Base-by-base conservation (phyloP, 1,140 invertebrate genomes). In the Parapsyche elsis region DNA sequence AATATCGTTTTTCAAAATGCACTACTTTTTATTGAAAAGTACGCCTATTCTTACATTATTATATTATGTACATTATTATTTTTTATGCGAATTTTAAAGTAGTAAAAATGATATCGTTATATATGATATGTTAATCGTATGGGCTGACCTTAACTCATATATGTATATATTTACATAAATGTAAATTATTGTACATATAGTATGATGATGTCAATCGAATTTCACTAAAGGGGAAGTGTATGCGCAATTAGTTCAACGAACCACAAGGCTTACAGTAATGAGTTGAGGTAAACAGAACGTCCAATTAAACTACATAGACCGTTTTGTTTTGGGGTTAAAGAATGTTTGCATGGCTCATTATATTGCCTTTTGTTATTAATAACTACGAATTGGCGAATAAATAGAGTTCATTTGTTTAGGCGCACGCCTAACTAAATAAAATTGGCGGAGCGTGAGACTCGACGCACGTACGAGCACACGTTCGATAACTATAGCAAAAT, bases 171-270 rank as follows among this genome's bases (percentile, higher is more conserved):
- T 1, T 38, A 38, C 7, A 7, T 38, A 7, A 4, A 38, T 38
- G 30, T 1, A 38, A 38, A 4, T 38, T 38, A 21, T n/a, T n/a
- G n/a, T n/a, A n/a, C n/a, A n/a, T n/a, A n/a, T n/a, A n/a, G n/a
- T n/a, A 61, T 61, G 21, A 61, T 19, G 57, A 61, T 30, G 9
- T 26, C 23, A 26, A 67, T 67, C 24, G 12, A 67, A 67, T 67
- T 30, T 26, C 64, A 5, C 24, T 2, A 23, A 16, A 9, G 10
- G 59, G 14, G n/a, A 26, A 67, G 5, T 67, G 64, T 67, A 26
- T 67, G 64, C 24, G 14, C 64, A 14, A 67, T 67, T 16, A 53
- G 16, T 16, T 53, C 64, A 23, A 21, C 10, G 59, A 23, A 61
- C 59, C 59, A 19, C 59, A 61, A 23, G 21, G 49, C 10, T 53